Percentiles rank a stretch among this genome's conserved stretches.
Evolutionary conservation across 35 echinoderm and acorn worm genomes (phyloP).

Genomic region (Stichopus chloronotus): DNA sequence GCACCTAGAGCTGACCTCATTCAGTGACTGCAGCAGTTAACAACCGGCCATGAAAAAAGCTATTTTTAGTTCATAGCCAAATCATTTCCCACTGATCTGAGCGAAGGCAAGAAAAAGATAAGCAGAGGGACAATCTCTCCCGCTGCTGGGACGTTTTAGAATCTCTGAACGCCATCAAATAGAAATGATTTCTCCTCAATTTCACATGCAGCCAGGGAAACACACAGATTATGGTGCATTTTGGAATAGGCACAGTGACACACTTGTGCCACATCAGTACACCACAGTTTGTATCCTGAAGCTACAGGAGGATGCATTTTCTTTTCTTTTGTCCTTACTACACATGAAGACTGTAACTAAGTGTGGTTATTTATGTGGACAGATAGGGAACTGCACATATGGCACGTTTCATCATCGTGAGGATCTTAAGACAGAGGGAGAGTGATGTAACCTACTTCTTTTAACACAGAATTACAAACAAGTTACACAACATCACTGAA

Average conservation of each 20-base stretch:
- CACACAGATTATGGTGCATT: not conserved
- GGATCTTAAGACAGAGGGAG: too few relatives aligned
- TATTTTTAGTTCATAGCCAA: constrained; percentile 1
- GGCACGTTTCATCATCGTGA: too few relatives aligned
- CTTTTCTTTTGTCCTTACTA: too few relatives aligned
- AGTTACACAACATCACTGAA: too few relatives aligned
- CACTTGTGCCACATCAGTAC: not conserved
- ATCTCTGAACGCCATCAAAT: constrained; percentile 15
- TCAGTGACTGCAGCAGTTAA: not conserved
- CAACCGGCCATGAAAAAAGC: not conserved
- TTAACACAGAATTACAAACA: too few relatives aligned
- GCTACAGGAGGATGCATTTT: too few relatives aligned
- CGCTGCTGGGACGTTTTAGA: not conserved
- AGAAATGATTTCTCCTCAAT: constrained; percentile 37
- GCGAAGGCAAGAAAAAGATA: not conserved
- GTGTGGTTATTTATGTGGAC: too few relatives aligned
- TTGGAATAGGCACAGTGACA: not conserved
- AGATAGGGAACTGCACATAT: too few relatives aligned
- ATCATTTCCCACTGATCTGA: constrained; percentile 23
- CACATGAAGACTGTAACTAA: too few relatives aligned
- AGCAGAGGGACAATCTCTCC: constrained; percentile 15
- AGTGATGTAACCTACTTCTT: too few relatives aligned
- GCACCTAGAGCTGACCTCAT: constrained; percentile 36
- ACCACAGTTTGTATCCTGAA: not conserved
- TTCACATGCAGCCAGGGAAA: not conserved